Conservation (phyloP, 2,888 invertebrate species). For the Drosophila cognata region DNA sequence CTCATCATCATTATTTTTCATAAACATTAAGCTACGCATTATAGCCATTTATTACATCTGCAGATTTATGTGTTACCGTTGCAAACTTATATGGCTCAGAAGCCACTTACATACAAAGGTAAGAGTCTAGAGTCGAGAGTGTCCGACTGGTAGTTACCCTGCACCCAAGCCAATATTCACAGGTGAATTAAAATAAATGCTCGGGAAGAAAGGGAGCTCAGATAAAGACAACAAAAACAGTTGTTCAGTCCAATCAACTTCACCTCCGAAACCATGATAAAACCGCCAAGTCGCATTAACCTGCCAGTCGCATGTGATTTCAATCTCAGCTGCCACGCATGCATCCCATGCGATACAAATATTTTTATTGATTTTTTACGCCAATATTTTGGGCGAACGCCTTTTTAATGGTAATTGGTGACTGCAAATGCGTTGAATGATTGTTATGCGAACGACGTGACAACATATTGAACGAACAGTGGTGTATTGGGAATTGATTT, state of each 20-base stretch:
- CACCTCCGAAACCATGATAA: background rate
- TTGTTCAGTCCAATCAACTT: background rate
- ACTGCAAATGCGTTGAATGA: slow-evolving; percentile 53
- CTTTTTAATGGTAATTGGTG: slow-evolving; percentile 58
- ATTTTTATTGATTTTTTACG: slow-evolving; percentile 45
- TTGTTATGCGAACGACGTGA: slow-evolving; percentile 62
- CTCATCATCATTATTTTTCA: slow-evolving; percentile 80
- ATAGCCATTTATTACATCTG: slow-evolving; percentile 79
- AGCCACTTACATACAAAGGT: slow-evolving; percentile 14
- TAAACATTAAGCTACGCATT: slow-evolving; percentile 75
- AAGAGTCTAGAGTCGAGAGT: background rate
- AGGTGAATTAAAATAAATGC: background rate
- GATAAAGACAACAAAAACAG: background rate
- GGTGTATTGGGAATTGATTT: background rate
- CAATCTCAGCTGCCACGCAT: slow-evolving; percentile 47
- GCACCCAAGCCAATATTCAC: background rate
- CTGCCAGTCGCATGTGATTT: slow-evolving; percentile 24
- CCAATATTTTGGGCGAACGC: slow-evolving; percentile 24
- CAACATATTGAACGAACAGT: background rate
- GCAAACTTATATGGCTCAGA: slow-evolving; percentile 26
- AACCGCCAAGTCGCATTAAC: slow-evolving; percentile 2
- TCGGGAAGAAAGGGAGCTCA: background rate
- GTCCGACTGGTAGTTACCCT: background rate
- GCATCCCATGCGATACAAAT: slow-evolving; percentile 4
- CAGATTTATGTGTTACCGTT: slow-evolving; percentile 71